Percentiles rank a stretch among this genome's conserved stretches.
phyloP scores from a whole-genome alignment of 2,888 invertebrate genomes.

The Mythimna impura region DNA sequence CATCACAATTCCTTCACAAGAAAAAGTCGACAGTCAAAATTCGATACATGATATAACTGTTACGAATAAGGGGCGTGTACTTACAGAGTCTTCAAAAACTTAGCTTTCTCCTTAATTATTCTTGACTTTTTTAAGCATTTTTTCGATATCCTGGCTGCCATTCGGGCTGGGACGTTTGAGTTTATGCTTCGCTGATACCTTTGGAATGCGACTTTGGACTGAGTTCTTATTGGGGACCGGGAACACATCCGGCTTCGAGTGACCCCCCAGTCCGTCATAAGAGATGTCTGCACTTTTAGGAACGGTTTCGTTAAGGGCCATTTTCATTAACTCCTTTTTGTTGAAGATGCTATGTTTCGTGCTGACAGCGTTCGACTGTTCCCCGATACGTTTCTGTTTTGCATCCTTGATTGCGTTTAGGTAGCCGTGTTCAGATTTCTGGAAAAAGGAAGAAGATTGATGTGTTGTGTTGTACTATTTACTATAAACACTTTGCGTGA shows the following conservation, averaged over 20 bases:
- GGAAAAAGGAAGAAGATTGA: constrained; percentile 52
- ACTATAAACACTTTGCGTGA: too few relatives aligned
- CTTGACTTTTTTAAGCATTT: constrained; percentile 72
- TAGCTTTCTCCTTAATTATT: constrained; percentile 30
- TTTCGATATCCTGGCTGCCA: constrained; percentile 75
- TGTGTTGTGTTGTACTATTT: too few relatives aligned
- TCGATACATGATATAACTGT: constrained; percentile 31
- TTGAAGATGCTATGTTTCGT: constrained; percentile 76
- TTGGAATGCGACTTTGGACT: constrained; percentile 73
- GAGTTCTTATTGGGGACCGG: constrained; percentile 76
- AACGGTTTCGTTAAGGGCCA: constrained; percentile 63
- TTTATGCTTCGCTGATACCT: constrained; percentile 77
- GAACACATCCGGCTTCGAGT: constrained; percentile 87
- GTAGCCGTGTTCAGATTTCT: constrained; percentile 79
- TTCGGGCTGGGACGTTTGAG: constrained; percentile 73
- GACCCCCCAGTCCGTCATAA: constrained; percentile 90
- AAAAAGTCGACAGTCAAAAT: constrained; percentile 29
- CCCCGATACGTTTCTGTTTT: constrained; percentile 62
- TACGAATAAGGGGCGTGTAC: constrained; percentile 47
- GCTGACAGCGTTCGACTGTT: constrained; percentile 50
- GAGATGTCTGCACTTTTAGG: constrained; percentile 70
- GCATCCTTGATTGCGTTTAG: constrained; percentile 72
- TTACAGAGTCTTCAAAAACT: constrained; percentile 33
- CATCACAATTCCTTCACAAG: constrained; percentile 38
- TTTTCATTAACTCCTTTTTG: constrained; percentile 71